Base-by-base conservation (phyloP, 2,888 invertebrate genomes). In the Troides oblongomaculatus region DNA sequence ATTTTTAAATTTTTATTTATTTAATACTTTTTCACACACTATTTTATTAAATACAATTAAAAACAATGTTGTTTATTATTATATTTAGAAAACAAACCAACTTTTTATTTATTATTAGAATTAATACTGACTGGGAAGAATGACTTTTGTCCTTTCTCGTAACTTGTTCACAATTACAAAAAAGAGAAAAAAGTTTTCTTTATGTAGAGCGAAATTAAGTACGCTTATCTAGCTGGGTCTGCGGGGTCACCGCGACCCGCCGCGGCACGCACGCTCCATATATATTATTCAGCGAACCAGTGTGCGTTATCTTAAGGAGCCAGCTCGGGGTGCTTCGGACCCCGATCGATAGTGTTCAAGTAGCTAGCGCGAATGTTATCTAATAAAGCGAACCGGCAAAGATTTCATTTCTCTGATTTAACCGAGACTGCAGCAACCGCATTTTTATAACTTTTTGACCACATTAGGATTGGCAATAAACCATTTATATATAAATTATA, bases 241-340 rank as follows among this genome's bases (percentile, higher is more conserved):
- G 46, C 30, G 25, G 30, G 59, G 68, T 68, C 68, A 68, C 21
- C 21, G 60, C 21, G 53, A 64, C 64, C 56, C 46, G 63, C 25
- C 36, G 7, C 46, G 12, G 50, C 64, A 68, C 64, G 68, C 61
- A 64, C 64, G 18, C 18, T 46, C 50, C 60, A 53, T 60, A 53
- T 60, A 64, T 61, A 69, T 56, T 69, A 64, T 69, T 61, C 69
- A 69, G 61, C 60, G 69, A 61, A 60, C 60, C 61, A 53, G n/a
- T 39, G 53, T 60, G 23, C 64, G 64, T 69, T 69, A 69, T 69
- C 69, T 69, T 64, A 61, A 60, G 64, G 64, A 53, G 39, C 60
- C 68, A 46, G 62, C 57, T 58, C 59, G 50, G 62, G 57, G 50
- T 30, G 50, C 50, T 60, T 68, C 59, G 50, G 50, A 53, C 58